Base-by-base conservation (phyloP, 2,888 invertebrate genomes). In the Polydrusus pterygomalis region DNA sequence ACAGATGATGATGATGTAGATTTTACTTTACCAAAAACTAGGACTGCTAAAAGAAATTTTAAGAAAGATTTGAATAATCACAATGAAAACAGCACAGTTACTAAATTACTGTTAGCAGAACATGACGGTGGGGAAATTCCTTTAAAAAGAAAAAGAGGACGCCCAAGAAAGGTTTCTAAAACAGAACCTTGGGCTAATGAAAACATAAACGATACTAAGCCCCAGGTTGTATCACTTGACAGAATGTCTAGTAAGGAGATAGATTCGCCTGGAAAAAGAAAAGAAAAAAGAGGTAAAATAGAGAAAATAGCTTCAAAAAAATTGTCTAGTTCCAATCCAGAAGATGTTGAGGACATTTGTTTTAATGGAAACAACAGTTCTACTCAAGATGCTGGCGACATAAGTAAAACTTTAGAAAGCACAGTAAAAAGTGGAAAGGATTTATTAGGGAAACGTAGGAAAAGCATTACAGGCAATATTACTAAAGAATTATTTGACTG, bases 11-110 rank as follows among this genome's bases (percentile, higher is more conserved):
- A 56, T 56, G n/a, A 1, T n/a, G 7, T 9, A 56, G 34, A 56
- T 34, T 15, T 8, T 34, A 7, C 5, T 15, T 34, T n/a, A 34
- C 17, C 18, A n/a, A 60, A 38, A 38, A 38, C 58, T 1, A 15
- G 58, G 18, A 38, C 58, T 17, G 34, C 58, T 17, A 60, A 60
- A 60, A 38, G 58, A 17, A 60, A 38, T 5, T 38, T 60, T 10
- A 11, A 38, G 1, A 18, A 60, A 38, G n/a, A 60, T 10, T 0
- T 18, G 17, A 38, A 17, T 0, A 56, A 15, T 34, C 17, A 38
- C 17, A 15, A 54, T 1, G 25, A 54, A 13, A 17, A 54, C 15
- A 15, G 38, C 3, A 38, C 11, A n/a, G 18, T 17, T 38, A 60
- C 8, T 15, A 15, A 9, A 15, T 7, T 13, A 34, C 34, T 8